A percentile compares a stretch with the other conserved stretches of the same genome.
Conservation (phyloP, 1,140 invertebrate genomes). For the Octopus sinensis region DNA sequence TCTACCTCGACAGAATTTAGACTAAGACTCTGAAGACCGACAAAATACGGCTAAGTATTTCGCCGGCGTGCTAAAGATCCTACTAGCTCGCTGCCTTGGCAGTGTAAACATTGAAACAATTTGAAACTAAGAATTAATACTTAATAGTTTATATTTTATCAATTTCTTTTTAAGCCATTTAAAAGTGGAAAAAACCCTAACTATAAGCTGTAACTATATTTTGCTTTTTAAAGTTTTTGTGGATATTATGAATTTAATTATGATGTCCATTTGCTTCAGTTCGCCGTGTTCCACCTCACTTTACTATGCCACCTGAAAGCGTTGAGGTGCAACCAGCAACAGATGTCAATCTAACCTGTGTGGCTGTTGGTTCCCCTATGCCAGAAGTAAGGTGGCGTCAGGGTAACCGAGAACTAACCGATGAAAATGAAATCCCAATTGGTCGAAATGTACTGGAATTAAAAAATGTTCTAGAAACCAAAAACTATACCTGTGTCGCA, state of each 20-base stretch:
- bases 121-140: too few relatives aligned
- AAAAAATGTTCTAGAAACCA: slow-evolving; percentile 82
- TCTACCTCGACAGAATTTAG: too few relatives aligned
- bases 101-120: too few relatives aligned
- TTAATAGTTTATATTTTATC: too few relatives aligned
- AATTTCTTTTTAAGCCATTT: too few relatives aligned
- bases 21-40: too few relatives aligned
- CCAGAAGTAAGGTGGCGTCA: slow-evolving; percentile 94
- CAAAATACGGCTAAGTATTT: too few relatives aligned
- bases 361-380: slow-evolving; percentile 95
- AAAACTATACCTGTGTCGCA: slow-evolving; percentile 95
- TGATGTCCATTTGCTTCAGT: slow-evolving; percentile 65
- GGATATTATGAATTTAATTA: slow-evolving; percentile 13
- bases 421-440: slow-evolving; percentile 60
- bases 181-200: not conserved
- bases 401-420: slow-evolving; percentile 77
- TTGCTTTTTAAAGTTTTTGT: slow-evolving; percentile 1
- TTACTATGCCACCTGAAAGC: slow-evolving; percentile 83
- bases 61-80: too few relatives aligned
- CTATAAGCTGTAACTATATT: not conserved
- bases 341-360: slow-evolving; percentile 89
- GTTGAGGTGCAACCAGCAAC: slow-evolving; percentile 87
- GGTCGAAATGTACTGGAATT: slow-evolving; percentile 78
- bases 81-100: too few relatives aligned
- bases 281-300: slow-evolving; percentile 86